phyloP scores from a whole-genome alignment of 2,888 invertebrate species.

The Acrobasis consociella region DNA sequence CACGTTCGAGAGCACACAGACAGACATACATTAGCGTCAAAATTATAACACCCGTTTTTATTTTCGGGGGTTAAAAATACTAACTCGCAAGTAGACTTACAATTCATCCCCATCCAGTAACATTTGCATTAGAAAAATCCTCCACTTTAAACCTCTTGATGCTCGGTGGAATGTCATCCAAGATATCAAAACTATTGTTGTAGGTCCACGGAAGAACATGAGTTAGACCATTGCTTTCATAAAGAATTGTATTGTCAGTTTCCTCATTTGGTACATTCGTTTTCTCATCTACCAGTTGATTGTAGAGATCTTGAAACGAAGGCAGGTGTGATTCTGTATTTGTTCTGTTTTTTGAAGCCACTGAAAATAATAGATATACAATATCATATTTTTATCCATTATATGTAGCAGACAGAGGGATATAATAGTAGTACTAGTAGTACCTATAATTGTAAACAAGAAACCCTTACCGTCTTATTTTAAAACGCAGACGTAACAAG shows the following conservation, averaged over 20 bases:
- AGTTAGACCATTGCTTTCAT: conserved; percentile 61
- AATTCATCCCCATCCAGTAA: conserved; percentile 81
- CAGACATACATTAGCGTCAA: no score
- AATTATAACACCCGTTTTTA: no score
- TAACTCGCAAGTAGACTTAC: no score
- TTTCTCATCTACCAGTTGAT: conserved; percentile 57
- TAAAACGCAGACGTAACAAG: no score
- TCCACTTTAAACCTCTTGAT: conserved; percentile 79
- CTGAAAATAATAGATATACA: no score
- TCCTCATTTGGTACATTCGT: conserved; percentile 32
- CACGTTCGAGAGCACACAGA: no score
- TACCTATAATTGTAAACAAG: no score
- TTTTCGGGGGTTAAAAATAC: no score
- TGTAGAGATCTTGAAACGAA: conserved; percentile 62
- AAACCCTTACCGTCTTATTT: no score
- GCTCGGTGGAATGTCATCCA: conserved; percentile 83
- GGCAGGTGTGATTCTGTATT: conserved; percentile 41
- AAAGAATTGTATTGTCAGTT: conserved; percentile 48
- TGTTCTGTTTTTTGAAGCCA: conserved; percentile 45
- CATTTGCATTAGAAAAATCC: conserved; percentile 72
- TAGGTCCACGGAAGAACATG: conserved; percentile 81
- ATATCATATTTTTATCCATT: no score
- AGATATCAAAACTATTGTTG: conserved; percentile 70
- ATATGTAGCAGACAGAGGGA: no score
- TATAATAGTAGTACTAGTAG: no score